phyloP scores from a whole-genome alignment of 2,888 invertebrate genomes.

The Acheta domesticus region DNA sequence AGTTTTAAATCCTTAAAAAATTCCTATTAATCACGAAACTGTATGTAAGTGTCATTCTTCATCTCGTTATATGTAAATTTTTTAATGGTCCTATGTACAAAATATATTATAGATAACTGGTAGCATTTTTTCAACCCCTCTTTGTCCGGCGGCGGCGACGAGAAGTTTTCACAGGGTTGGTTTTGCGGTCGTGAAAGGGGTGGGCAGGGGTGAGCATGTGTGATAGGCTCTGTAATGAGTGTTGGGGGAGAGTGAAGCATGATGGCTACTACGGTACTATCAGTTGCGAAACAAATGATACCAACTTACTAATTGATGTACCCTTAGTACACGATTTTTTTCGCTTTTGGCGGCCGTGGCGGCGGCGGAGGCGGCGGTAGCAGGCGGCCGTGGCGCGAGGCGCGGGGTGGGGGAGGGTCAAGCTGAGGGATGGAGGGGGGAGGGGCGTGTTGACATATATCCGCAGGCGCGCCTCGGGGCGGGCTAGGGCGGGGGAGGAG shows the following conservation, averaged over 20 bases:
- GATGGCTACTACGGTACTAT: conserved; percentile 31
- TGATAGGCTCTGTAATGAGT: conserved; percentile 26
- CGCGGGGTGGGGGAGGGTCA: background rate
- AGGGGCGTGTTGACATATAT: background rate
- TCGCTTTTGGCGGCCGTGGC: conserved; percentile 8
- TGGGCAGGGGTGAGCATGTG: background rate
- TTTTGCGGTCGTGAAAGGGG: conserved; percentile 12
- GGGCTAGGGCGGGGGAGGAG: background rate
- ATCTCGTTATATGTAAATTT: conserved; percentile 5
- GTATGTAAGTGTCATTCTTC: conserved; percentile 29
- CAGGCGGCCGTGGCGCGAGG: background rate
- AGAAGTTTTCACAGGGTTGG: conserved; percentile 20
- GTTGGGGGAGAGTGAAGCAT: conserved; percentile 25
- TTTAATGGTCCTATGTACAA: conserved; percentile 18
- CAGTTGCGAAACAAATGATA: conserved; percentile 35
- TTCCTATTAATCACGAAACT: conserved; percentile 18
- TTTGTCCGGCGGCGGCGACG: background rate
- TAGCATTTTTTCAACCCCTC: conserved; percentile 10
- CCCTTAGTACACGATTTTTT: conserved; percentile 20
- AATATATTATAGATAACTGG: conserved; percentile 18
- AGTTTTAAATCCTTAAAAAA: conserved; percentile 18
- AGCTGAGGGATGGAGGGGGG: background rate
- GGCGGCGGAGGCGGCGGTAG: background rate
- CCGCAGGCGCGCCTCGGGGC: background rate
- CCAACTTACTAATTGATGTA: conserved; percentile 36